Evolutionary conservation across 1,140 invertebrate genomes (phyloP).

Genomic region (Drosophila equinoxialis): DNA sequence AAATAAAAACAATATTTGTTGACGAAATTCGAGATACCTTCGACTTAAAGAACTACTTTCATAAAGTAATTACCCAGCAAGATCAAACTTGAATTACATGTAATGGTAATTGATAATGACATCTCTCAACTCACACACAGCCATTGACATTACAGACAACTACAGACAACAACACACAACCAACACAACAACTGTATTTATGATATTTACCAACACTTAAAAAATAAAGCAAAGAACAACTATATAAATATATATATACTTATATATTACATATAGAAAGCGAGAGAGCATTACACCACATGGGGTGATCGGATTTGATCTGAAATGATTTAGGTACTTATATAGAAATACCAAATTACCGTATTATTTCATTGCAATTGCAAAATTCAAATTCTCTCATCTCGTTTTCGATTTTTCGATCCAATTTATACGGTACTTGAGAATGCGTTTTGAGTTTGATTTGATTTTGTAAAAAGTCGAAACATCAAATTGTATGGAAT

Average conservation of each 20-base stretch:
- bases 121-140: background rate
- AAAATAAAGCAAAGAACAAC: background rate
- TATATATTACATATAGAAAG: background rate
- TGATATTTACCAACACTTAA: slow-evolving; percentile 7
- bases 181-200: slow-evolving; percentile 5
- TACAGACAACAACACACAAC: background rate
- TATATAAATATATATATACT: slow-evolving; percentile 4
- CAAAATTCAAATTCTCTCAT: background rate
- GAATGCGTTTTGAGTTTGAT: slow-evolving; percentile 48
- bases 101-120: slow-evolving; percentile 4
- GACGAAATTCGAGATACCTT: background rate
- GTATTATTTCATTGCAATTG: slow-evolving; percentile 28
- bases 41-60: background rate
- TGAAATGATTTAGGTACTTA: slow-evolving; percentile 6
- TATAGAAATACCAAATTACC: slow-evolving; percentile 1
- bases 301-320: slow-evolving; percentile 9
- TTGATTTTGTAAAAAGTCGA: slow-evolving; percentile 69
- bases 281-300: background rate
- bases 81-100: background rate
- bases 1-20: background rate
- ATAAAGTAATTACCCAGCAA: background rate
- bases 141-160: background rate
- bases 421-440: background rate
- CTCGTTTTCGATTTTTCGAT: background rate
- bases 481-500: slow-evolving; percentile 78